Percentiles rank a stretch among this genome's conserved stretches.
These are phyloP conservation scores for Corythornis leucogaster DNA, from an alignment of 2,797 vertebrate species.

Conservation along the genomic window DNA sequence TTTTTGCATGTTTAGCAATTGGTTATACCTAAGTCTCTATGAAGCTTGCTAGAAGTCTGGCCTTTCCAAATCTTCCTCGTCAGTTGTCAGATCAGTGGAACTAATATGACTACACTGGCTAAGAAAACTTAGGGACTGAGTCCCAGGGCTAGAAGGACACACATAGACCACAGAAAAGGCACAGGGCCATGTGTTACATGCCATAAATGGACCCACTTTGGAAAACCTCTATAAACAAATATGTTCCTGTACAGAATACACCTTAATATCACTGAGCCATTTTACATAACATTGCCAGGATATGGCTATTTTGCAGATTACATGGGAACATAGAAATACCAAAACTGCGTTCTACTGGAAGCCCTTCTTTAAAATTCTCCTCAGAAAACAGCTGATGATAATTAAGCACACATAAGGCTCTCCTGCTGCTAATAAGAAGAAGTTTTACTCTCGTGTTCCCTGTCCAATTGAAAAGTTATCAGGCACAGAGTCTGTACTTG, in stretches of 20 bases:
- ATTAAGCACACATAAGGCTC: not conserved
- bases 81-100: not conserved
- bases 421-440: not conserved
- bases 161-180: not conserved
- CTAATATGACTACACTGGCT: not conserved
- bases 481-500: not conserved
- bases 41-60: not conserved
- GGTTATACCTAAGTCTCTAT: not conserved
- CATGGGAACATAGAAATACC: not conserved
- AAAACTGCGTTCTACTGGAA: not conserved
- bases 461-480: not conserved
- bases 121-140: not conserved
- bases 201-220: not conserved
- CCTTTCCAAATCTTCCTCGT: not conserved
- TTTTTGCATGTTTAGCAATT: not conserved
- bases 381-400: not conserved
- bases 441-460: not conserved
- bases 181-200: not conserved
- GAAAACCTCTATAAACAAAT: not conserved
- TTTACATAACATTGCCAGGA: not conserved
- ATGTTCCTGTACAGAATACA: not conserved
- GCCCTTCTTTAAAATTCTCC: not conserved
- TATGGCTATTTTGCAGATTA: fast-evolving
- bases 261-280: not conserved
- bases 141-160: not conserved